Base-by-base conservation (phyloP, 2,113 vertebrate genomes). In the Epinephelus lanceolatus region DNA sequence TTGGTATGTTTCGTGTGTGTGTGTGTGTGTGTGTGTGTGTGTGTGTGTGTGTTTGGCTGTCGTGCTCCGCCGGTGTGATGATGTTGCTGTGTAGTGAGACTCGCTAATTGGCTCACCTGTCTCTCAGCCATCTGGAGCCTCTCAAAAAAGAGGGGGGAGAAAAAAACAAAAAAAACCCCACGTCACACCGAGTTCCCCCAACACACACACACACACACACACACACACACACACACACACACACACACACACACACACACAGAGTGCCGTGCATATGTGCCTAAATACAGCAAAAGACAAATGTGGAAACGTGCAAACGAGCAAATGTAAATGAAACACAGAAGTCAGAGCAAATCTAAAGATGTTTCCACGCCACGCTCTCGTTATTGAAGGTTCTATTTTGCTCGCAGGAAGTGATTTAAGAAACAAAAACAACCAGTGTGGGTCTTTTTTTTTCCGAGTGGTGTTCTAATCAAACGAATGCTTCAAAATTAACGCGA, bases 31-130 rank as follows among this genome's bases (percentile, higher is more conserved):
- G 42, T 68, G 59, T 55, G 68, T 82, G 77, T 45, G 74, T 76
- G 76, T 76, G 81, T 67, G 51, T 73, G 78, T 62, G 77, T 52
- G 78, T 55, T 25, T 60, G 67, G 51, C 37, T 89, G 88, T 92
- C 80, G 90, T 80, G 87, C 87, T 92, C 87, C 59, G 60, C 80
- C 81, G 80, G 86, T 91, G 92, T 92, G 89, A 89, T 92, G 89
- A 94, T 93, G 92, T 82, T 81, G 85, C 91, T 49, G 91, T 89
- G 91, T 93, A 90, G 91, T 71, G 92, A 94, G 92, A 93, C 91
- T 93, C 84, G 76, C 92, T 94, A 95, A 95, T 94, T 95, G 94
- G 93, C 90, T 93, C 94, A 95, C 93, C 93, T 94, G 93, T 95
- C 93, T 94, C 90, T 92, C 91, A 91, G 92, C 94, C 95, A 95